Evolutionary conservation across 2,888 invertebrate species (phyloP), one percentile per base, ranked within the genome.

Genomic region (Pachydiplax longipennis): DNA sequence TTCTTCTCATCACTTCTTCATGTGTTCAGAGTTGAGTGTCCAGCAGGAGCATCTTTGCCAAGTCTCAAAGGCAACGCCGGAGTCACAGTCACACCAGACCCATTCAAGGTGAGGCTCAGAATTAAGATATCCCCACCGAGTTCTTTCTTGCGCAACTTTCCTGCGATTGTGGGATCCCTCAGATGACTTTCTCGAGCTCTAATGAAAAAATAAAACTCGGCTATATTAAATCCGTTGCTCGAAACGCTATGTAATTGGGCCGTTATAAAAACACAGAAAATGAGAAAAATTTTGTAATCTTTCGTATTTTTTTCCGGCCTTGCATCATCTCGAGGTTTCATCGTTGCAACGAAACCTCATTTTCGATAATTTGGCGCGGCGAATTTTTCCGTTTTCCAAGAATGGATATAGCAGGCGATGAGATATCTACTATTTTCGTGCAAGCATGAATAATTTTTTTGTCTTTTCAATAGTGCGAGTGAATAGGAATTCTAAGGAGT

Each of bases 1-100:
- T 98, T 98, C 95, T 97, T 98, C 94, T 95, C 97, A 12, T 96
- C 96, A 91, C 95, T 98, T 92, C 95, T 98, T 94, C 98, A 98
- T 93, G 96, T 96, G 91, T 98, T 97, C 94, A 95, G 97, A 93
- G 94, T 98, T 37, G 94, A 95, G 92, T 94, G 96, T 92, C 97
- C 97, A 22, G 95, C 95, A 91, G 97, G 97, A 2, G 96, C 95
- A 90, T 95, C 96, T 0, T 94, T 96, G 92, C 98, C 98, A 0
- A 97, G 97, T 91, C 94, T 98, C 90, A 96, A 97, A 92, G 98
- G 98, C 61, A 97, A 96, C 91, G 96, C 97, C 44, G 98, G 98
- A 8, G 96, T 97, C 90, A 98, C 98, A n/a, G 96, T 98, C 90
- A 96, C 97, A 31, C 98, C 98, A 0, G 95, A 97, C 93, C 95